Percentiles rank a stretch among this genome's conserved stretches.
phyloP scores from a whole-genome alignment of 2,888 invertebrate species.

The Cyaniris semiargus region DNA sequence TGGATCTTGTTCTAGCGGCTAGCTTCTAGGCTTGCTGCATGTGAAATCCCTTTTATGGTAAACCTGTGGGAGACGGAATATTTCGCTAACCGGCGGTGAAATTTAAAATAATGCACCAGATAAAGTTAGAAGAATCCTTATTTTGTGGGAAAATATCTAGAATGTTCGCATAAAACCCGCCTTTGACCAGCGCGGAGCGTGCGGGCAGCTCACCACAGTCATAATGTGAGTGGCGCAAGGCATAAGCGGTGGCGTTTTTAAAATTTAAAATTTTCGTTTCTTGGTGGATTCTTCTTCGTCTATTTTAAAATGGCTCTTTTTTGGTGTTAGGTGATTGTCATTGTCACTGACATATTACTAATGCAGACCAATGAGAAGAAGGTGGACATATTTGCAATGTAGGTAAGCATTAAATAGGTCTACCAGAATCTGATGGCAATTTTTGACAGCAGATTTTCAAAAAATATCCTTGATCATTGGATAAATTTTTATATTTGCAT shows the following conservation, averaged over 20 bases:
- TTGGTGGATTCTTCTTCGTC: neutral
- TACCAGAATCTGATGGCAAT: no score
- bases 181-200: constrained; percentile 56
- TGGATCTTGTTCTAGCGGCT: neutral
- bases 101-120: constrained; percentile 38
- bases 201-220: constrained; percentile 51
- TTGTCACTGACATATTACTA: no score
- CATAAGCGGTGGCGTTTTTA: constrained; percentile 24
- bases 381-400: no score
- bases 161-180: constrained; percentile 49
- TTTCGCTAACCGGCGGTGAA: constrained; percentile 30
- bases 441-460: no score
- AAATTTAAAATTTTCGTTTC: neutral
- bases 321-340: no score
- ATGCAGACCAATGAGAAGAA: no score
- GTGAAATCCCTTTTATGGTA: neutral
- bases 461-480: no score
- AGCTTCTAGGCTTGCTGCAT: neutral
- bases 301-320: no score
- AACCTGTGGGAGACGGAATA: neutral
- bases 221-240: constrained; percentile 41
- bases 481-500: no score
- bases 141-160: constrained; percentile 53
- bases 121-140: constrained; percentile 53
- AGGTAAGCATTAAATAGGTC: no score